Evolutionary conservation across 2,797 vertebrate species (phyloP).

Genomic region (Catharus ustulatus): DNA sequence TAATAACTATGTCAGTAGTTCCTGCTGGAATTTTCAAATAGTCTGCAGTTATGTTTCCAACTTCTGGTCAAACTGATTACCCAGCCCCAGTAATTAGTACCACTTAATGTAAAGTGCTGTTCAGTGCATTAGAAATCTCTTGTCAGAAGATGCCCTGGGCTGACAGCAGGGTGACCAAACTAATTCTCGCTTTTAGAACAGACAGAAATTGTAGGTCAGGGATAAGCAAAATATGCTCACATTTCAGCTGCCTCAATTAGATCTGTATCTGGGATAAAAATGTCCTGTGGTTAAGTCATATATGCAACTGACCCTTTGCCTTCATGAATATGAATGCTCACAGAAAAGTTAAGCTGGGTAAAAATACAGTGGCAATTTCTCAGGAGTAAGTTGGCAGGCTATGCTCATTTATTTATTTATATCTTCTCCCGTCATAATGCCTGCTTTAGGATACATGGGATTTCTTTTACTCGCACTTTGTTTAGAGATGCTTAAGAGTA

Average conservation of each 20-base stretch:
- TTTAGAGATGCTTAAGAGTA: neutral
- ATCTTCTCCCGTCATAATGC: neutral
- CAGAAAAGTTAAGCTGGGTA: slow-evolving; percentile 17
- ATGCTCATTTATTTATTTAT: neutral
- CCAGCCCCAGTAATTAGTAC: slow-evolving; percentile 54
- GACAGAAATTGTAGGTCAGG: slow-evolving; percentile 65
- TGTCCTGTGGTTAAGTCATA: slow-evolving; percentile 54
- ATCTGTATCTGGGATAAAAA: slow-evolving; percentile 49
- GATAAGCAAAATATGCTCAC: slow-evolving; percentile 40
- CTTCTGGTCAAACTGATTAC: slow-evolving; percentile 60
- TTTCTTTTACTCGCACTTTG: neutral
- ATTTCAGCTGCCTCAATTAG: slow-evolving; percentile 63
- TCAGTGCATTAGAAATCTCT: slow-evolving; percentile 64
- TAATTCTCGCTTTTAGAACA: slow-evolving; percentile 57
- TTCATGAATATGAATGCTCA: slow-evolving; percentile 61
- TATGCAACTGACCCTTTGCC: slow-evolving; percentile 51
- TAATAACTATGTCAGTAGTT: slow-evolving; percentile 12
- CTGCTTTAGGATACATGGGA: neutral
- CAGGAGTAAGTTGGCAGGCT: neutral
- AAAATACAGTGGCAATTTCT: neutral
- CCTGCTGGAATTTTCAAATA: slow-evolving; percentile 9
- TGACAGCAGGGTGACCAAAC: slow-evolving; percentile 70
- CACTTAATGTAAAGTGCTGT: slow-evolving; percentile 67
- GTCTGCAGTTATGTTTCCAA: neutral
- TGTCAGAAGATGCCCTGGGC: slow-evolving; percentile 68